phyloP scores from a whole-genome alignment of 2,113 vertebrate genomes.

The Martes martes region DNA sequence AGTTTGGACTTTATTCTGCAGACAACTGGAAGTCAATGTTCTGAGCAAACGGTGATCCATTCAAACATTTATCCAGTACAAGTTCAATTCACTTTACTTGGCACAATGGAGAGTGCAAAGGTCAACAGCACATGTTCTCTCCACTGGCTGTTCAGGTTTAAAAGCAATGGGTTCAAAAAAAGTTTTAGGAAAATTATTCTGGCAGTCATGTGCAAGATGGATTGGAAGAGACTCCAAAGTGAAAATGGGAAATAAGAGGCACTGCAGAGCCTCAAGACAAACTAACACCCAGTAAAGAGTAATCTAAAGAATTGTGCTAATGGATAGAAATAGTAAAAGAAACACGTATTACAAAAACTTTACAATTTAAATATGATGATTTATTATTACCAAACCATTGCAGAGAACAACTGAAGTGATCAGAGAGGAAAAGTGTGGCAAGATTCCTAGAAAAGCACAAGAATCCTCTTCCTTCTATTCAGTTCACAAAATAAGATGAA shows the following conservation, averaged over 20 bases:
- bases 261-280: background rate
- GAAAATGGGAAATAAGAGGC: background rate
- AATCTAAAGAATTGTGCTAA: background rate
- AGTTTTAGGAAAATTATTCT: background rate
- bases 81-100: conserved; percentile 32
- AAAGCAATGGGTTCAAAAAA: background rate
- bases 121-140: background rate
- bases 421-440: background rate
- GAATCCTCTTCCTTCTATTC: conserved; percentile 4
- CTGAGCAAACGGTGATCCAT: conserved; percentile 36
- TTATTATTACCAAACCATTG: background rate
- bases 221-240: background rate
- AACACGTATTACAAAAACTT: background rate
- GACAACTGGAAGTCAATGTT: background rate
- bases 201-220: background rate
- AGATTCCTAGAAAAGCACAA: background rate
- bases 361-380: background rate
- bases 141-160: background rate
- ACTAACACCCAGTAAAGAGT: background rate
- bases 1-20: conserved; percentile 51
- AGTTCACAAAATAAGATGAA: conserved; percentile 12
- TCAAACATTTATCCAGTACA: conserved; percentile 60
- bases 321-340: background rate
- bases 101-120: conserved; percentile 28
- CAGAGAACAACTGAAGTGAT: background rate